Percentiles rank a stretch among this genome's conserved stretches.
Evolutionary conservation across 1,140 invertebrate genomes (phyloP).

Genomic region (Telenomus remus): DNA sequence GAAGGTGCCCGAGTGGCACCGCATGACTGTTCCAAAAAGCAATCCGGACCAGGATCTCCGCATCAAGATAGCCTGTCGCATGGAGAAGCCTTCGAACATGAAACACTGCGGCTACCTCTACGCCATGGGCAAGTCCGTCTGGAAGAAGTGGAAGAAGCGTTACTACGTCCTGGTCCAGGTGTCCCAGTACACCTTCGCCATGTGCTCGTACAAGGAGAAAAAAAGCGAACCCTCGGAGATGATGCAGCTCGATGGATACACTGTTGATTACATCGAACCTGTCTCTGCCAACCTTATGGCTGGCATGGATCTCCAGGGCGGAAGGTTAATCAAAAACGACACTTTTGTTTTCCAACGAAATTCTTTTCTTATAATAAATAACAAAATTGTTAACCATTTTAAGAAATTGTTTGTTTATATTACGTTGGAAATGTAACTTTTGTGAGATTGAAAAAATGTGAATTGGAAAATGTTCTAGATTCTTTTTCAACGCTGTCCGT

Average conservation of each 20-base stretch:
- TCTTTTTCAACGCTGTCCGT: conserved; percentile 98
- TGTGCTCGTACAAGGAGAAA: conserved; percentile 99
- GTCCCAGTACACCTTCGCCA: conserved; percentile 99
- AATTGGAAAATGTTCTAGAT: conserved; percentile 76
- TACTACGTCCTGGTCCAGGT: conserved; percentile 99
- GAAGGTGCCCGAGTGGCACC: conserved; percentile 98
- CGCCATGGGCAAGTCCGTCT: conserved; percentile 96
- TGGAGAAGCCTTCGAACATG: conserved; percentile 99
- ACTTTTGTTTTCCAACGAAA: not conserved
- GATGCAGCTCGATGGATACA: conserved; percentile 99
- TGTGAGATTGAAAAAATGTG: not conserved
- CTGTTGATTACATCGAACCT: conserved; percentile 98
- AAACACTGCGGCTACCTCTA: conserved; percentile 96
- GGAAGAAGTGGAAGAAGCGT: conserved; percentile 99
- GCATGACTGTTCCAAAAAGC: conserved; percentile 96
- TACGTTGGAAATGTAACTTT: too few species aligned
- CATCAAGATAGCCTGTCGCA: conserved; percentile 97
- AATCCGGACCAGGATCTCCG: conserved; percentile 94
- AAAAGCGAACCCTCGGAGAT: conserved; percentile 99
- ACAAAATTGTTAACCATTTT: too few species aligned
- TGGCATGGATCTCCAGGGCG: conserved; percentile 81
- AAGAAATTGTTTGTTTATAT: too few species aligned
- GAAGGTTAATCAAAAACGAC: conserved; percentile 62
- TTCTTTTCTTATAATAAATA: too few species aligned
- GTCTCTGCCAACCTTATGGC: conserved; percentile 92